Evolutionary conservation across 1,140 invertebrate species (phyloP), one percentile per base, ranked within the genome.

Genomic region (Caenorhabditis remanei): DNA sequence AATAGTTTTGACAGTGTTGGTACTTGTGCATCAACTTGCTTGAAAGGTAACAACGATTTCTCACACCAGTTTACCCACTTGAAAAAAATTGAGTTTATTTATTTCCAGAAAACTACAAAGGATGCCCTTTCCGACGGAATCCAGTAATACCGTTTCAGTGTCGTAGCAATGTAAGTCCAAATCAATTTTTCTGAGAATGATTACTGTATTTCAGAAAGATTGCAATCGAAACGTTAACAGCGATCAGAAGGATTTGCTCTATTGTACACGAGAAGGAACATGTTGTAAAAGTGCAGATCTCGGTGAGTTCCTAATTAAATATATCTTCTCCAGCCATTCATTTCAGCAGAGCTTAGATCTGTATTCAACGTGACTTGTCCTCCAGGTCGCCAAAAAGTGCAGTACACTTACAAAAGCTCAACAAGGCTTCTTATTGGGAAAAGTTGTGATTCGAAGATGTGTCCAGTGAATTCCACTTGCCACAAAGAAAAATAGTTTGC

Each of bases 341-440:
- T 79, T 50, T 79, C 40, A 79, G 71, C 50, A 48, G 71, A 79
- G 46, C 46, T 79, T 0, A 50, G 46, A 24, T 21, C 43, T 0
- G 71, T 5, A 19, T 79, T 79, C 9, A 48, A 79, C 24, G 71
- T 79, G 11, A 79, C 19, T 9, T 79, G 71, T n/a, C 71, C 71
- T 13, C 3, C 0, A 7, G 71, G 71, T 19, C 5, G 46, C 13
- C 46, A 41, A 11, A 79, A 50, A 79, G 46, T 79, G 0, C 32
- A 79, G 9, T 79, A 79, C 14, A 13, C 71, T 9, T 79, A 79
- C 14, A 79, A 79, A 50, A 79, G 71, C 24, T 21, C 71, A 7
- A 79, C n/a, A n/a, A 79, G 71, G 24, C 71, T 79, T 2, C 53
- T 79, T 14, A 79, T 79, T 13, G 71, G 71, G 14, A 79, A 79